Evolutionary conservation across 2,888 invertebrate species (phyloP), one percentile per base, ranked within the genome.

Genomic region (Girardia tigrina): DNA sequence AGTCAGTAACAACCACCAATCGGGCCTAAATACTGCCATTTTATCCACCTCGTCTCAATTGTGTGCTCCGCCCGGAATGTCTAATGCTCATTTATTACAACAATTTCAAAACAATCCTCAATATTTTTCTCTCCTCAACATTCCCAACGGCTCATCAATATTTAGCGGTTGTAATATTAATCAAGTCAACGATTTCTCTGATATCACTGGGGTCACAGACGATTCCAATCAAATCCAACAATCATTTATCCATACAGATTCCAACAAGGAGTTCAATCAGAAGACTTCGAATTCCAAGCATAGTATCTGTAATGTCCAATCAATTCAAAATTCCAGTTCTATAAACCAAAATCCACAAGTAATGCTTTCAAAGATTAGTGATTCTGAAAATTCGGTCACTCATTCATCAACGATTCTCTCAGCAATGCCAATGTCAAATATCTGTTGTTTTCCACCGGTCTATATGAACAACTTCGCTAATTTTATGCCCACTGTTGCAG

Each of bases 21-120:
- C 56, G 4, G n/a, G n/a, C n/a, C n/a, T 56, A 56, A 56, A 56
- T 56, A 56, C 56, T 56, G n/a, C 8, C 4, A 56, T 56, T 12
- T 23, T 56, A 12, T 56, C 56, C 4, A 20, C 56, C 23, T 56
- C 56, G 23, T 56, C 56, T 56, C 56, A 56, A 23, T 56, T 56
- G 23, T 56, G 56, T n/a, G 20, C 56, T n/a, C 56, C 56, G n/a
- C 56, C 56, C n/a, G 56, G 56, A 20, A 56, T 56, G 56, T 56
- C 56, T 20, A 56, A 56, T 56, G 56, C 56, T 56, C 56, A 56
- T 56, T n/a, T 56, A 56, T n/a, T 56, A 12, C 56, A 56, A 56
- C 56, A 56, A 56, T 56, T 56, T 56, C 56, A 56, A 16, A 56
- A 56, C 23, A 56, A 56, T 56, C 56, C 56, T 56, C 56, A 56